Percentiles rank a stretch among this genome's conserved stretches.
phyloP scores from a whole-genome alignment of 2,888 invertebrate genomes.

The Dryadula phaetusa region DNA sequence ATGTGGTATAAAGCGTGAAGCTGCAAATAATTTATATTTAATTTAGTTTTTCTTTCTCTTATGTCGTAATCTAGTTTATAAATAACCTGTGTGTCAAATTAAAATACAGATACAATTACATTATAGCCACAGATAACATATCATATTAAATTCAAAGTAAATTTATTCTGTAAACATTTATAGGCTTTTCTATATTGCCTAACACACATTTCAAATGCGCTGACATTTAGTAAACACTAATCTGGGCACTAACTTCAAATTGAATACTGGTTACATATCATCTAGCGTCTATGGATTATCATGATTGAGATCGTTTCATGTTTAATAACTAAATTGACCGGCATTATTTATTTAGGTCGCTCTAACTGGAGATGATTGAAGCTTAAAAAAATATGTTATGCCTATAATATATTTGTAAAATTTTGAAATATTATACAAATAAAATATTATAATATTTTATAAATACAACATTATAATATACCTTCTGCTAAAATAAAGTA shows the following conservation, averaged over 20 bases:
- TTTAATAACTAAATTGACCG: constrained; percentile 12
- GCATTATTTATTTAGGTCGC: not conserved
- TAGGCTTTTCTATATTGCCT: constrained; percentile 12
- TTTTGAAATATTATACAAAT: too few species aligned
- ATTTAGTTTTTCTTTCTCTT: too few species aligned
- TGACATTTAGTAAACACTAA: constrained; percentile 31
- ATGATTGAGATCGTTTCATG: constrained; percentile 27
- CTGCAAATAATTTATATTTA: too few species aligned
- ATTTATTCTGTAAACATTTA: constrained; percentile 16
- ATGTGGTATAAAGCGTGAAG: too few species aligned
- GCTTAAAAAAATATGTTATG: not conserved
- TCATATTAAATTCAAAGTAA: not conserved
- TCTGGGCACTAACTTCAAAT: constrained; percentile 21
- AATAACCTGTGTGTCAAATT: not conserved
- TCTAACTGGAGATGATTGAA: not conserved
- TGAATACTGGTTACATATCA: constrained; percentile 25
- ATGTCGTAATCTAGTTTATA: not conserved
- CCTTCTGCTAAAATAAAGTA: too few species aligned
- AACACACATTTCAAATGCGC: constrained; percentile 31
- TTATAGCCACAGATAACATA: not conserved
- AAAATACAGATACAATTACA: not conserved
- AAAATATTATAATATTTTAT: too few species aligned
- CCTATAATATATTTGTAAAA: not conserved
- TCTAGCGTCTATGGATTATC: constrained; percentile 21
- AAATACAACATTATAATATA: too few species aligned